Percentiles rank a stretch among this genome's conserved stretches.
phyloP scores from a whole-genome alignment of 35 echinoderm and acorn worm species.

The Holothuria glaberrima region DNA sequence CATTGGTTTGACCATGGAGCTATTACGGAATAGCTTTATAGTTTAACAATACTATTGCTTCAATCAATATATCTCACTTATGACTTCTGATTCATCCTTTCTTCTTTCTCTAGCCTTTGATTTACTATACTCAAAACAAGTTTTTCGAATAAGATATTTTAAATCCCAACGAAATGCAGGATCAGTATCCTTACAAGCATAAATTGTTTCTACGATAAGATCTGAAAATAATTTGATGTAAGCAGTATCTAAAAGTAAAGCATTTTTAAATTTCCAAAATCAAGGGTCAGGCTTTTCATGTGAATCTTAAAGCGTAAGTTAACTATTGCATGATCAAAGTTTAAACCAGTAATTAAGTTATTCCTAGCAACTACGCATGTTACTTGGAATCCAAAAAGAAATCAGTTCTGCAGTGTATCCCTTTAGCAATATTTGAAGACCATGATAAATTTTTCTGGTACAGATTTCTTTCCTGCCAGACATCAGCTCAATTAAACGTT shows the following conservation, averaged over 20 bases:
- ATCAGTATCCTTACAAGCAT: not conserved
- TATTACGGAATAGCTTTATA: no score
- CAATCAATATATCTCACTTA: not conserved
- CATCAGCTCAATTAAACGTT: not conserved
- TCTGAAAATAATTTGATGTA: not conserved
- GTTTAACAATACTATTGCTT: not conserved
- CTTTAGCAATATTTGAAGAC: not conserved
- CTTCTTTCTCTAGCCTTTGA: conserved; percentile 9
- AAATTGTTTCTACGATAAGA: not conserved
- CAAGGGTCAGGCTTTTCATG: not conserved
- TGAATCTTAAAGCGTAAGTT: not conserved
- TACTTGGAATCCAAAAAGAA: conserved; percentile 21
- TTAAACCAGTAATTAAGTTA: not conserved
- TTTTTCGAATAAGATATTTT: conserved; percentile 18
- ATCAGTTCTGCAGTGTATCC: conserved; percentile 3
- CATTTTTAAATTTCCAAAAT: conserved; percentile 23
- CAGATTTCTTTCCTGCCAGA: conserved; percentile 12
- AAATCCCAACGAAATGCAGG: not conserved
- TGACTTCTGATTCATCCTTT: not conserved
- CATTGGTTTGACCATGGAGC: not conserved
- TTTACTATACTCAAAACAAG: conserved; percentile 11
- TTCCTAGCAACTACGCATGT: not conserved
- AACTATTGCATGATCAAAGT: conserved; percentile 9
- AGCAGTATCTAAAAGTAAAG: not conserved
- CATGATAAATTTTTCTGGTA: no score